These are phyloP conservation scores for Imbricaverruca yamaguchii DNA, from an alignment of 2,888 invertebrate genomes.

Conservation along the genomic window DNA sequence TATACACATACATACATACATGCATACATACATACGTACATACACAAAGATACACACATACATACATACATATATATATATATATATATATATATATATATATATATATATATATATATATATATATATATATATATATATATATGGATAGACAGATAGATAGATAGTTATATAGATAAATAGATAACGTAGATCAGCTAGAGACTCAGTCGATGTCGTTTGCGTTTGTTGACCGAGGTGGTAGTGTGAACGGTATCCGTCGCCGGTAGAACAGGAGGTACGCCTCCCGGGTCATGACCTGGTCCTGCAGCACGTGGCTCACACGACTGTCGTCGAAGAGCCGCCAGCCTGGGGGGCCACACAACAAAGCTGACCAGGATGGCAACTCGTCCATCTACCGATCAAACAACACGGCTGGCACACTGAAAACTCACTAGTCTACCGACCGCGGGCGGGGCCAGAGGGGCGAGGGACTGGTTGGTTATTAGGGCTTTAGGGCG, in stretches of 20 bases:
- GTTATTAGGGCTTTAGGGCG: too few relatives aligned
- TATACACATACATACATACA: neutral
- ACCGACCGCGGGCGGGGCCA: too few relatives aligned
- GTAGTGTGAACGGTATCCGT: slow-evolving; percentile 24
- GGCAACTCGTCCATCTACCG: too few relatives aligned
- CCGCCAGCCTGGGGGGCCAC: slow-evolving; percentile 38
- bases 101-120: neutral
- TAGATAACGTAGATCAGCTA: neutral
- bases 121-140: neutral
- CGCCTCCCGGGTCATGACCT: slow-evolving; percentile 38
- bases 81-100: neutral
- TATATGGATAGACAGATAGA: neutral
- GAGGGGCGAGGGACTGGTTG: too few relatives aligned
- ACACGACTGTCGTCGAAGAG: slow-evolving; percentile 41
- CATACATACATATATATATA: neutral
- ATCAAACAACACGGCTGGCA: too few relatives aligned
- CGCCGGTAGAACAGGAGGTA: slow-evolving; percentile 42
- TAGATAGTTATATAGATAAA: neutral
- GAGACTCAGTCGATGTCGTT: slow-evolving; percentile 25
- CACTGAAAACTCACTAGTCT: too few relatives aligned
- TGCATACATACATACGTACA: neutral
- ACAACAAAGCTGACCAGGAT: too few relatives aligned
- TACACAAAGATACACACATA: neutral
- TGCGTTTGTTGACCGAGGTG: slow-evolving; percentile 19
- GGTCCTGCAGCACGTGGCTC: slow-evolving; percentile 34